Evolutionary conservation across 1,140 invertebrate species (phyloP), one percentile per base, ranked within the genome.

Genomic region (Stegodyphus mimosarum): DNA sequence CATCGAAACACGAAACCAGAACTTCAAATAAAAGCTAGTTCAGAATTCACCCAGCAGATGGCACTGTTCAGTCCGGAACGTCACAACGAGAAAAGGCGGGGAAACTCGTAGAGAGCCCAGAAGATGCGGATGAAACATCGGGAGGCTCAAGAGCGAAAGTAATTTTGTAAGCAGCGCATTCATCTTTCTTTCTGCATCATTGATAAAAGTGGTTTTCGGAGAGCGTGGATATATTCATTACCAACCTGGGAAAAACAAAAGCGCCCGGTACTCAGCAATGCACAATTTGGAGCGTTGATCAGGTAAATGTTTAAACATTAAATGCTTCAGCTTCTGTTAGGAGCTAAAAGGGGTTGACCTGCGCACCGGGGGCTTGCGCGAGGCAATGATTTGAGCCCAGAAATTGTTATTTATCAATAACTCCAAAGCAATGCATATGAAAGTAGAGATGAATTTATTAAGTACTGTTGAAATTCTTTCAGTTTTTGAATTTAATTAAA

Each of bases 281-380:
- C 79, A 67, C 79, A 18, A 74, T 83, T 66, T 83, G 79, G 79
- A 83, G 79, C 79, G 79, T 83, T 83, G 79, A 83, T 74, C 79
- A 83, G 71, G 79, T 83, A 74, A 83, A 17, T 55, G 18, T 7
- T 33, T 33, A 33, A 33, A 33, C 33, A 33, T 33, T 33, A 33
- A 33, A 50, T 17, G 11, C 15, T 48, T 33, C 9, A 71, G 9
- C 49, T 71, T 60, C 9, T 60, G 55, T 60, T 60, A 15, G 55
- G 55, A 15, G 9, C 1, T 60, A 15, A 60, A 60, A 60, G 9
- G 9, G 9, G 15, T 60, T 15, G 15, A 60, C 15, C 9, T 60
- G 55, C 55, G 55, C 55, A 4, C 55, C 55, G 55, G 15, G 9
- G 55, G 9, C 15, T 60, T 60, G 55, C 55, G 55, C 55, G 9